Evolutionary conservation across 2,888 invertebrate species (phyloP), one percentile per base, ranked within the genome.

Genomic region (Apamea anceps): DNA sequence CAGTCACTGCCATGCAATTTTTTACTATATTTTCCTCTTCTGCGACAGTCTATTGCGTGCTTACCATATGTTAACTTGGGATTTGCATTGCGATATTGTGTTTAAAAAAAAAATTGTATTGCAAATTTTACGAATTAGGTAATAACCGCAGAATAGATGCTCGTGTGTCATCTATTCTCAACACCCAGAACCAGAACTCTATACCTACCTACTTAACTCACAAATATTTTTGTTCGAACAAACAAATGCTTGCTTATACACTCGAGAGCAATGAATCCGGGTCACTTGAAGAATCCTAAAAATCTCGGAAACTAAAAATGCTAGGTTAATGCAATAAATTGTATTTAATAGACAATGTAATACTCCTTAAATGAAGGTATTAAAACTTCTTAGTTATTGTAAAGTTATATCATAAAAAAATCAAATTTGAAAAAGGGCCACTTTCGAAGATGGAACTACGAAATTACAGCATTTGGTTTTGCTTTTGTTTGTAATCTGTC

Each of bases 1-100:
- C 75, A 75, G 37, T 70, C 57, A 25, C 48, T 57, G 85, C 80
- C 8, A 60, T 73, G 72, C 83, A 28, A 37, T 51, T 63, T 45
- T 57, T 42, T 28, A 18, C 12, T 37, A 62, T n/a, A 62, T 10
- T 54, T 73, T n/a, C 37, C 32, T 51, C 21, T 51, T 13, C 25
- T 42, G 62, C 51, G 32, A 75, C 15, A 70, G 5, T 60, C 13
- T 3, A 25, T 73, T 75, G 25, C 63, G n/a, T 32, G 21, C 37
- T 74, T 37, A 62, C 8, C 2, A 57, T 60, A 13, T 67, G 25
- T n/a, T 72, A 51, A 54, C 25, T 32, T 70, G 13, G 12, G 6
- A 1, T 60, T 28, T 48, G 79, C 80, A 37, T 57, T 80, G 85
- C 83, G 77, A 77, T 15, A 57, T 57, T 13, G 15, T 28, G 7